Conservation (phyloP, 2,113 vertebrate genomes). For the Sturnus vulgaris region DNA sequence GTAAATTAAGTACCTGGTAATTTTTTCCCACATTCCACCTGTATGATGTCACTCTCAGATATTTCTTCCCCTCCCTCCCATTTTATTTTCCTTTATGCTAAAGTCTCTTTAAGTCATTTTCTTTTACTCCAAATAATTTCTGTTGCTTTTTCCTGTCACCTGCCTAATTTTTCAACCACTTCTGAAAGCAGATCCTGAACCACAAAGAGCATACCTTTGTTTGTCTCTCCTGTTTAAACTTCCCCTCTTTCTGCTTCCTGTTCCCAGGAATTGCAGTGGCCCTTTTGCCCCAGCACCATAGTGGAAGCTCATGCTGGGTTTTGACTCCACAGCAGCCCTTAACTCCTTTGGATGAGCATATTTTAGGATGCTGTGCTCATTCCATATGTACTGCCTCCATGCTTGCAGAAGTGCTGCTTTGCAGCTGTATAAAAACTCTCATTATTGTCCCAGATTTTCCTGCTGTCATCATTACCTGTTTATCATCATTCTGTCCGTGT, state of each 20-base stretch:
- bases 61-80: not conserved
- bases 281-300: not conserved
- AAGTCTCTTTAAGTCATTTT: not conserved
- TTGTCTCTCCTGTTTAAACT: not conserved
- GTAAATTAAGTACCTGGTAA: not conserved
- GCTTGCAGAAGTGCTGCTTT: not conserved
- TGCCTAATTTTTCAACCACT: not conserved
- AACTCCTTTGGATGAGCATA: not conserved
- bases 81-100: not conserved
- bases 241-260: not conserved
- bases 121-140: not conserved
- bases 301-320: not conserved
- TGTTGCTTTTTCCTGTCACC: not conserved
- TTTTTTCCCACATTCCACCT: not conserved
- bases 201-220: not conserved
- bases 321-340: not conserved
- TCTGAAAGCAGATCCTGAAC: not conserved
- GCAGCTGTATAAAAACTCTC: not conserved
- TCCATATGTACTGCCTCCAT: fast-evolving
- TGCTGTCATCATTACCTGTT: not conserved
- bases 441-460: not conserved
- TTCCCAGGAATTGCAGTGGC: fast-evolving
- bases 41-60: not conserved
- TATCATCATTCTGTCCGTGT: not conserved
- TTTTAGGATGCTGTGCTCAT: not conserved